Base-by-base conservation (phyloP, 2,113 vertebrate species). In the Dipodomys merriami region DNA sequence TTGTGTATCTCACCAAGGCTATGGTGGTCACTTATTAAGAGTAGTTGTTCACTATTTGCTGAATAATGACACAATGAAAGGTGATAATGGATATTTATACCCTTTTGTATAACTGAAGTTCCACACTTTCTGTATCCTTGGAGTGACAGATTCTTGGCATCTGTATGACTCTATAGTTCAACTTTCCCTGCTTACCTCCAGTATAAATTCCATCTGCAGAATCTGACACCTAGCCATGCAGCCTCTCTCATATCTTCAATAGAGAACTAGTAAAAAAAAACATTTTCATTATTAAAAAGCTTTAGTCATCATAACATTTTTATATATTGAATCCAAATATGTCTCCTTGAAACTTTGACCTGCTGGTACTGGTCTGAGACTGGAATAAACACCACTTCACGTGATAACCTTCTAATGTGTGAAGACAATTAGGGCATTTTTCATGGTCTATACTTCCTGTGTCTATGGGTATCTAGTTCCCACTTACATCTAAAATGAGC, bases 261-360 rank as follows among this genome's bases (percentile, higher is more conserved):
- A 83, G 19, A 30, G 65, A 91, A 35, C 22, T 81, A 80, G 67
- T 74, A 25, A 77, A 86, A 27, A 12, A 35, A 16, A 49, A 82
- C 16, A 30, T 16, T 88, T 89, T 91, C 39, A 86, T 93, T 86
- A 71, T 69, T 89, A 33, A 91, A 35, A 88, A 77, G 18, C 62
- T 86, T 88, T 68, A 91, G 77, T 65, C 73, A 30, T 74, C 74
- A 74, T 46, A 33, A 78, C 84, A 83, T 91, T 79, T 91, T 91
- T 89, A 4, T 30, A 20, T 83, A 23, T 60, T 25, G 13, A 86
- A 46, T 88, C 46, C 78, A 68, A 88, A 35, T 77, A 71, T 60
- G 4, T 79, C 49, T 90, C 33, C 62, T 60, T 91, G 85, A 91
- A 91, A 53, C 30, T 77, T 74, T 69, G 57, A 11, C 53, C 22